Evolutionary conservation across 2,888 invertebrate species (phyloP).

Genomic region (Steinernema scapterisci): DNA sequence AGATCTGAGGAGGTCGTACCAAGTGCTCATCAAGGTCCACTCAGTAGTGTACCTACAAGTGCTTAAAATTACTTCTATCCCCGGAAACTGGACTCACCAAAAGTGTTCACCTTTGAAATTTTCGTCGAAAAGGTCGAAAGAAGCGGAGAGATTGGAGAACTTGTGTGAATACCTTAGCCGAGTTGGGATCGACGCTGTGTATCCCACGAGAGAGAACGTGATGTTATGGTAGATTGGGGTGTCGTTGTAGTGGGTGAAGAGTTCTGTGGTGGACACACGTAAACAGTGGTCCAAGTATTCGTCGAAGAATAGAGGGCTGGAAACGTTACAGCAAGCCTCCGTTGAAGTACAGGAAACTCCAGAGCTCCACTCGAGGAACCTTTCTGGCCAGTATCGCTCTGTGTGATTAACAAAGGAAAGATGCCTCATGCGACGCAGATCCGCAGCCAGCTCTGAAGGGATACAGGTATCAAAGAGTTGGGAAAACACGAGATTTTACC

Average conservation of each 20-base stretch:
- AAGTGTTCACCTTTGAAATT: conserved; percentile 34
- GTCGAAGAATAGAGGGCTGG: conserved; percentile 37
- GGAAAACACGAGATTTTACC: not conserved
- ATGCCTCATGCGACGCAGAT: conserved; percentile 46
- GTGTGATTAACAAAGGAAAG: conserved; percentile 57
- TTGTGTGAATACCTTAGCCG: conserved; percentile 56
- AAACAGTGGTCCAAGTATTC: conserved; percentile 51
- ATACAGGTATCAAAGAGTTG: not conserved
- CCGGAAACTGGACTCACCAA: conserved; percentile 37
- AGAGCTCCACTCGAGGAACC: conserved; percentile 56
- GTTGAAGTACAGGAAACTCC: conserved; percentile 35
- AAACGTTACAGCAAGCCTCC: conserved; percentile 48
- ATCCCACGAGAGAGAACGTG: conserved; percentile 61
- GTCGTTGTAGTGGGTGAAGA: conserved; percentile 64
- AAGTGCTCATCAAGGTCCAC: conserved; percentile 58
- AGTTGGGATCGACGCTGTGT: conserved; percentile 58
- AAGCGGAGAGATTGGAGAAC: conserved; percentile 51
- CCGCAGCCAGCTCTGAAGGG: conserved; percentile 36
- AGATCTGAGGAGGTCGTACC: conserved; percentile 63
- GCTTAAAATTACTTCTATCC: not conserved
- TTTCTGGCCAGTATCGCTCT: conserved; percentile 62
- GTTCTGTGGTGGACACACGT: conserved; percentile 58
- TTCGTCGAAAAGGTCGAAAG: conserved; percentile 53
- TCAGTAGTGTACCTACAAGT: conserved; percentile 61
- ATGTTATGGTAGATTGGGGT: conserved; percentile 64